These are phyloP conservation scores for Dendrolimus houi DNA, from an alignment of 2,888 invertebrate species.

Conservation along the genomic window DNA sequence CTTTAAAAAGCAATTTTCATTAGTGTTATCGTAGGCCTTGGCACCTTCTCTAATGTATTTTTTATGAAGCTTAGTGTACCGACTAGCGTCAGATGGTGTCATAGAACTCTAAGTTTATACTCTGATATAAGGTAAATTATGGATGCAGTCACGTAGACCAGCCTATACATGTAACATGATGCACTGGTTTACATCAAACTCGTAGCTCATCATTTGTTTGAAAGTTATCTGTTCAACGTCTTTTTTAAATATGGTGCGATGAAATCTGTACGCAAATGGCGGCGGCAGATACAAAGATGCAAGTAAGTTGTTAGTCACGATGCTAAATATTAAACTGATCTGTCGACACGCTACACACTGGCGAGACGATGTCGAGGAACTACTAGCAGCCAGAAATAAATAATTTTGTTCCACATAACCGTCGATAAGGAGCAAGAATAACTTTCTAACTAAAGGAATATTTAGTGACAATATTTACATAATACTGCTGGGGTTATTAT, in stretches of 20 bases:
- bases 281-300: background rate
- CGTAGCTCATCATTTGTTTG: background rate
- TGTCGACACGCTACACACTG: constrained; percentile 16
- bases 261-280: background rate
- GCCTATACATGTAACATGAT: background rate
- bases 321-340: background rate
- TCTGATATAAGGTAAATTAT: background rate
- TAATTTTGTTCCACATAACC: constrained; percentile 49
- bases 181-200: background rate
- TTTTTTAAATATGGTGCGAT: constrained; percentile 1
- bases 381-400: constrained; percentile 50
- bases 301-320: background rate
- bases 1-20: background rate
- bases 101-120: too few relatives aligned
- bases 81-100: background rate
- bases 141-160: background rate
- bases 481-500: constrained; percentile 4
- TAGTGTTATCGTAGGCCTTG: background rate
- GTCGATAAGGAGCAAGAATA: constrained; percentile 40
- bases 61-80: background rate
- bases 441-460: constrained; percentile 29
- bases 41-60: background rate
- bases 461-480: constrained; percentile 27
- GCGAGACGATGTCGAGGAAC: constrained; percentile 33
- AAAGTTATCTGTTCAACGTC: background rate